Evolutionary conservation across 2,888 invertebrate genomes (phyloP).

Genomic region (Diloba caeruleocephala): DNA sequence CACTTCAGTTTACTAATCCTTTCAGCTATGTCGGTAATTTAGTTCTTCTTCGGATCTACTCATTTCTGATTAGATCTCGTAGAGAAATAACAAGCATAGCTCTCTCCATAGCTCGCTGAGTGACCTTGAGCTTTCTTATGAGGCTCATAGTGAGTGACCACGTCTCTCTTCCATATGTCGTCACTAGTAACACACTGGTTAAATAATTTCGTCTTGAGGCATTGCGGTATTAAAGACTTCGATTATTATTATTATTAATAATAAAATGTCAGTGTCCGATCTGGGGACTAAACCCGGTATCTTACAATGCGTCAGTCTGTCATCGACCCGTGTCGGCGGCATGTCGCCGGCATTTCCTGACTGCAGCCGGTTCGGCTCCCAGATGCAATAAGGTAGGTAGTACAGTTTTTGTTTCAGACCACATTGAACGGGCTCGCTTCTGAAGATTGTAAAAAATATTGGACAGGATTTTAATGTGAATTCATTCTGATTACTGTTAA

Average conservation of each 20-base stretch:
- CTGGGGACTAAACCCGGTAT: not conserved
- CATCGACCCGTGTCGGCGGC: slow-evolving; percentile 44
- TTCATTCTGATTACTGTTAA: not conserved
- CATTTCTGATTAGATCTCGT: no score
- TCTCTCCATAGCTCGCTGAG: no score
- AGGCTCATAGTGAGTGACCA: no score
- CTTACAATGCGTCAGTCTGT: slow-evolving; percentile 32
- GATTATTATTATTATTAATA: not conserved
- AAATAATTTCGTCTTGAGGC: no score
- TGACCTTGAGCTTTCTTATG: no score
- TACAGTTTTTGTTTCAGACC: slow-evolving; percentile 45
- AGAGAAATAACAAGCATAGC: no score
- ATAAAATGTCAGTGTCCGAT: not conserved
- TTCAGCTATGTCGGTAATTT: no score
- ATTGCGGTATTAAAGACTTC: not conserved
- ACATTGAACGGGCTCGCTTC: slow-evolving; percentile 5
- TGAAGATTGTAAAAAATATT: slow-evolving; percentile 9
- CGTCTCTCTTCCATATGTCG: no score
- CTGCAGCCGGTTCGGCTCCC: slow-evolving; percentile 43
- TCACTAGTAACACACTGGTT: no score
- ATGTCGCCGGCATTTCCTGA: slow-evolving; percentile 51
- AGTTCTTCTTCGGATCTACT: no score
- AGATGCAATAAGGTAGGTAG: slow-evolving; percentile 6
- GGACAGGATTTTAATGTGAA: not conserved
- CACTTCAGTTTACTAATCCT: no score